Evolutionary conservation across 2,113 vertebrate species (phyloP), one percentile per base, ranked within the genome.

Genomic region (Gymnorhina tibicen): DNA sequence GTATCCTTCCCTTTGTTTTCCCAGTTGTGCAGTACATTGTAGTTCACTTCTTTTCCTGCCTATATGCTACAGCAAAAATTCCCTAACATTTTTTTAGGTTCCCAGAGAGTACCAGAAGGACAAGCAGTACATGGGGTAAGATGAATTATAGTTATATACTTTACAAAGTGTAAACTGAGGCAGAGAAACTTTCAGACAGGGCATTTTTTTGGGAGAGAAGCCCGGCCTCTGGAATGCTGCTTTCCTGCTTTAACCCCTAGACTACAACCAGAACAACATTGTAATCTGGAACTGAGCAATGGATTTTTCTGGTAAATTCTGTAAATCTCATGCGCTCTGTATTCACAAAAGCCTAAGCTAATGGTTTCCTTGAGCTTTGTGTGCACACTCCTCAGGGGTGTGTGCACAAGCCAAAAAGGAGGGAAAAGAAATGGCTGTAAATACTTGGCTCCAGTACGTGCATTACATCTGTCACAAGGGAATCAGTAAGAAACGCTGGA

Each of bases 281-380:
- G 42, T 67, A 62, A 91, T 94, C 88, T 96, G 87, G 91, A 96
- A 83, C 39, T 14, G 35, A 96, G 86, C 66, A 96, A 87, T 76
- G 94, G 87, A 50, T 87, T 94, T 92, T 94, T 50, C 69, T 95
- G 76, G 73, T 69, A 94, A 91, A 2, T 91, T 91, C 73, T 87
- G 59, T 82, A 96, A 97, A 88, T 93, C 94, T 96, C 89, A 88
- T 96, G 68, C 41, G 93, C 87, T 97, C 64, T 83, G 63, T 83
- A 91, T 89, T 83, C 66, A 94, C 69, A 89, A 93, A 95, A 82
- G 37, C 74, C 76, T 93, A 75, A 95, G 73, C 39, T 97, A 97
- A 97, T 96, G 93, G 79, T 20, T 97, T 97, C 78, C 93, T 66
- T 94, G 92, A 82, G 94, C 87, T 97, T 96, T 97, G 91, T 91